Conservation (phyloP, 2,113 vertebrate genomes). For the Pycnonotus jocosus region DNA sequence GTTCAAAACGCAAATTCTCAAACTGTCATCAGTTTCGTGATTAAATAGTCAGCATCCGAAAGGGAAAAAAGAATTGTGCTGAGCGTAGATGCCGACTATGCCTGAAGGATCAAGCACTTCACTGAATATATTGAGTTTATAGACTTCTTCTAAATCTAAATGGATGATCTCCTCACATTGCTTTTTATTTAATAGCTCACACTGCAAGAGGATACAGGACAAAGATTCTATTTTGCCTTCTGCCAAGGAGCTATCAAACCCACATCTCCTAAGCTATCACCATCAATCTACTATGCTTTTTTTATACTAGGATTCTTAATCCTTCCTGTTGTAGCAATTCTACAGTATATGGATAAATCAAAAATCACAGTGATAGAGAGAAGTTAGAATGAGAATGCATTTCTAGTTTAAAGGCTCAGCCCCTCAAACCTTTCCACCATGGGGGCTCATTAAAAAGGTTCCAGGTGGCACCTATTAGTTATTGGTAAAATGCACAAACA, state of each 20-base stretch:
- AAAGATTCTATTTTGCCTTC: background rate
- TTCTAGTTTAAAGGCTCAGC: background rate
- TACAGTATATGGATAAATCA: background rate
- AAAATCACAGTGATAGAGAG: background rate
- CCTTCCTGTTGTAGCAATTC: background rate
- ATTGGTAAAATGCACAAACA: background rate
- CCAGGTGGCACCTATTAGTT: background rate
- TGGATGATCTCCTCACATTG: background rate
- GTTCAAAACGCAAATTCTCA: background rate
- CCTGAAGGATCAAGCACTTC: background rate
- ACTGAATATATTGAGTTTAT: background rate
- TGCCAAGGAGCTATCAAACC: background rate
- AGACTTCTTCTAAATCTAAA: background rate
- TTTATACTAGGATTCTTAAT: background rate
- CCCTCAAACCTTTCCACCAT: background rate
- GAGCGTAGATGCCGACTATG: background rate
- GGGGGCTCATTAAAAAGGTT: background rate
- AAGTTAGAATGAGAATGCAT: background rate
- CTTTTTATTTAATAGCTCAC: background rate
- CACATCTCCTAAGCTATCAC: background rate
- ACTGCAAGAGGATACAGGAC: background rate
- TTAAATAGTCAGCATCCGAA: background rate
- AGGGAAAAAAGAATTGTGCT: background rate
- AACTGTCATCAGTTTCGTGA: background rate
- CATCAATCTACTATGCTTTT: background rate